These are phyloP conservation scores for Sebastes fasciatus DNA, from an alignment of 2,113 vertebrate genomes.

Conservation along the genomic window DNA sequence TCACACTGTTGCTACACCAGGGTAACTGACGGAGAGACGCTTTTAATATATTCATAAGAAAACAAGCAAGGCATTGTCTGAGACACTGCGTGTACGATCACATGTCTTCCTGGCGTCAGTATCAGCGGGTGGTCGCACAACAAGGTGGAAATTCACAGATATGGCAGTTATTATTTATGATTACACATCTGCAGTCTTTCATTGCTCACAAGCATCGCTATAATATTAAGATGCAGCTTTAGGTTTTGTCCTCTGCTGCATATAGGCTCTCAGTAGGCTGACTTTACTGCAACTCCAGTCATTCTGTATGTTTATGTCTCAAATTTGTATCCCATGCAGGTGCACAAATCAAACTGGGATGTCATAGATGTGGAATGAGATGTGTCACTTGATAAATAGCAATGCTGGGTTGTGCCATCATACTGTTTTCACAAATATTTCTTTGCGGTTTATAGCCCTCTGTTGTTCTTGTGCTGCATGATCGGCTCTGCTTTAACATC, in stretches of 20 bases:
- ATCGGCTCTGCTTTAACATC: constrained; percentile 22
- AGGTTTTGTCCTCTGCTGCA: not conserved
- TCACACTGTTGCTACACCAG: constrained; percentile 13
- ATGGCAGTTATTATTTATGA: not conserved
- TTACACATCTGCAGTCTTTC: constrained; percentile 15
- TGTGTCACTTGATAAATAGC: constrained; percentile 3
- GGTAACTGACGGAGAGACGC: constrained; percentile 31
- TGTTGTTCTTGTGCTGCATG: not conserved
- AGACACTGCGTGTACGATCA: constrained; percentile 1
- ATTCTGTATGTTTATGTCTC: not conserved
- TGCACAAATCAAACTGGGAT: constrained; percentile 8
- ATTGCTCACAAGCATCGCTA: not conserved
- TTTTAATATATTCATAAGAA: constrained; percentile 34
- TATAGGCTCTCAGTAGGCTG: not conserved
- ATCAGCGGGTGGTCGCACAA: constrained; percentile 51
- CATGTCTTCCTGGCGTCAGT: constrained; percentile 15
- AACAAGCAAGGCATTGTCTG: constrained; percentile 34
- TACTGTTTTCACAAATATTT: constrained; percentile 8
- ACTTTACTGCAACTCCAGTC: not conserved
- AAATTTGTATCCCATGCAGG: not conserved
- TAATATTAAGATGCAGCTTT: constrained; percentile 2
- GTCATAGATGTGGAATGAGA: not conserved
- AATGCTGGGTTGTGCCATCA: not conserved
- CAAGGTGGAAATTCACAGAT: constrained; percentile 39
- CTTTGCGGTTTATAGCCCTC: constrained; percentile 8